Evolutionary conservation across 2,888 invertebrate species (phyloP).

Genomic region (Poecilus cupreus): DNA sequence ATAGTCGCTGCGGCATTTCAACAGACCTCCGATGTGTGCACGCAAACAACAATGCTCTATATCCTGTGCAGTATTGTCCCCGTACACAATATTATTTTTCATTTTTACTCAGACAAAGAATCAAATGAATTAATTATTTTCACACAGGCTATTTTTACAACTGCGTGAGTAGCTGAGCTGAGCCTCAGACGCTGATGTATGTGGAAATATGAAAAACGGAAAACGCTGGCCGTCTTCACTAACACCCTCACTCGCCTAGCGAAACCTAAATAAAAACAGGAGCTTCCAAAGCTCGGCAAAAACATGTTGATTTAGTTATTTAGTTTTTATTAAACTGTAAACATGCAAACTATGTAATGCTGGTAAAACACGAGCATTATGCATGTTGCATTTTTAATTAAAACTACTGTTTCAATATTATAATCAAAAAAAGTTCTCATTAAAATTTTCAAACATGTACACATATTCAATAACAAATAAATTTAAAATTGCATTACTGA

Average conservation of each 20-base stretch:
- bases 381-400: conserved; percentile 21
- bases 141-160: neutral
- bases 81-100: neutral
- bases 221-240: too few species aligned
- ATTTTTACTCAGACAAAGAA: conserved; percentile 16
- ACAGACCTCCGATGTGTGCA: neutral
- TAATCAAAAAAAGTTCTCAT: neutral
- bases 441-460: neutral
- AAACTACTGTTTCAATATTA: conserved; percentile 11
- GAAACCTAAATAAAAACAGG: neutral
- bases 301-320: conserved; percentile 12
- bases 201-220: too few species aligned
- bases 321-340: neutral
- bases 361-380: neutral
- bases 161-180: neutral
- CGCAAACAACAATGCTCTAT: conserved; percentile 7
- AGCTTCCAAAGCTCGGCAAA: neutral
- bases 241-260: too few species aligned
- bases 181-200: too few species aligned
- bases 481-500: neutral
- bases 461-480: neutral
- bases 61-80: conserved; percentile 17
- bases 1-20: conserved; percentile 31
- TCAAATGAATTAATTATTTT: conserved; percentile 35
- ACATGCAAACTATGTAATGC: neutral